Evolutionary conservation across 2,113 vertebrate species (phyloP).

Genomic region (Plecturocebus donacophilus): DNA sequence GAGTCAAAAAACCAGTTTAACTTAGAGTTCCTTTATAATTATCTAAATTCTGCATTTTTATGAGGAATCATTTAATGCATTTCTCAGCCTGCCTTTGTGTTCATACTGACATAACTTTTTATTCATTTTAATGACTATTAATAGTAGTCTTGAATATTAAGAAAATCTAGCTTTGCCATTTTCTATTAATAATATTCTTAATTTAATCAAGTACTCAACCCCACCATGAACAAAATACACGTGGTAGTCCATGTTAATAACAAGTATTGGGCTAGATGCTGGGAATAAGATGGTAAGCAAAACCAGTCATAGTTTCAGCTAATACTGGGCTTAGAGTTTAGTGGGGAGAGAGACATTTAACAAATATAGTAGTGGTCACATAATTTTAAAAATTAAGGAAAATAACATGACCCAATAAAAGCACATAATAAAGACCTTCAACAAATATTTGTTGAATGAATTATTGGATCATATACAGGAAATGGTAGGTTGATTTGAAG

Average conservation of each 20-base stretch:
- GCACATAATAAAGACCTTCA: neutral
- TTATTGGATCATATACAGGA: neutral
- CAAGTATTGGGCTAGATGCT: neutral
- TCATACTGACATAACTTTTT: neutral
- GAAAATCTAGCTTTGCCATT: neutral
- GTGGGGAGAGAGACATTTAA: neutral
- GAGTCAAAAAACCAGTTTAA: neutral
- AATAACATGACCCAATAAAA: neutral
- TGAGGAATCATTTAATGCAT: neutral
- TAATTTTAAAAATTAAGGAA: neutral
- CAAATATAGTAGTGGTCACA: neutral
- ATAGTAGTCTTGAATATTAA: neutral
- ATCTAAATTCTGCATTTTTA: neutral
- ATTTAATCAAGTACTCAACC: neutral
- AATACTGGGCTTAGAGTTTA: neutral
- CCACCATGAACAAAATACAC: neutral
- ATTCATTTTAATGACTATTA: neutral
- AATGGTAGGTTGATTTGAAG: neutral
- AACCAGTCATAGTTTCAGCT: neutral
- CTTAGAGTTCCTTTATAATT: neutral
- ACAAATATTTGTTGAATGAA: neutral
- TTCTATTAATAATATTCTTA: neutral
- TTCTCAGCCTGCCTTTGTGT: neutral
- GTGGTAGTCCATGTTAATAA: neutral
- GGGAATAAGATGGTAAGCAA: neutral